Conservation (phyloP, 2,113 vertebrate species). For the Bubo blakistoni region DNA sequence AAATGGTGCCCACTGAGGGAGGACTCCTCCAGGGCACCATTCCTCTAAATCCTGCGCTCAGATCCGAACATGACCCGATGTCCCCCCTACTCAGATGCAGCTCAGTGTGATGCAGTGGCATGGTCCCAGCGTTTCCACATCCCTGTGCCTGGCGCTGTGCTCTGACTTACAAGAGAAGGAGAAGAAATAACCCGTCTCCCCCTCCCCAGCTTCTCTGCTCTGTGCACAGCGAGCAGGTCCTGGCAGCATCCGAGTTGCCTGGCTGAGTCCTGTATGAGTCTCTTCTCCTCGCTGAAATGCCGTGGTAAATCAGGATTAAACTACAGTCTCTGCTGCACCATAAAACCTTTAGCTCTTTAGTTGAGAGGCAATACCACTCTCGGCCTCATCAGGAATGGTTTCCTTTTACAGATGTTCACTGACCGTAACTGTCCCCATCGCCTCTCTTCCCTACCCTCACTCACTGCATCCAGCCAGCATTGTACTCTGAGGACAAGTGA, state of each 20-base stretch:
- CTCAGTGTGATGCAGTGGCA: background rate
- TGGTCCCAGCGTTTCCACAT: fast-evolving
- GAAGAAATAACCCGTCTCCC: background rate
- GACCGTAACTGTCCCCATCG: background rate
- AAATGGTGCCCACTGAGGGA: fast-evolving
- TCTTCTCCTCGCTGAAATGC: background rate
- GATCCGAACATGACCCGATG: fast-evolving
- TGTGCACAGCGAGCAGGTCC: fast-evolving
- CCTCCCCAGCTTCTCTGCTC: background rate
- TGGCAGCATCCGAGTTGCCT: fast-evolving
- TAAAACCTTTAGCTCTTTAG: constrained; percentile 48
- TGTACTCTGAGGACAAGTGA: background rate
- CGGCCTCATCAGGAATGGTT: constrained; percentile 18
- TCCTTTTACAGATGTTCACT: background rate
- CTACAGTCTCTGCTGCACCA: constrained; percentile 8
- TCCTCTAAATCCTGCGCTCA: background rate
- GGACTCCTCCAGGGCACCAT: fast-evolving
- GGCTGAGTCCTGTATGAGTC: background rate
- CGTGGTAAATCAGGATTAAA: constrained; percentile 40
- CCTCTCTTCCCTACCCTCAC: background rate
- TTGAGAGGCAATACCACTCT: background rate
- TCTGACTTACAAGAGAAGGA: background rate
- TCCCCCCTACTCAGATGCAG: background rate
- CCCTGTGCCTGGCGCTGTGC: background rate
- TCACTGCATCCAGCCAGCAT: background rate